Conservation (phyloP, 2,888 invertebrate genomes). For the Cephus pulcher region DNA sequence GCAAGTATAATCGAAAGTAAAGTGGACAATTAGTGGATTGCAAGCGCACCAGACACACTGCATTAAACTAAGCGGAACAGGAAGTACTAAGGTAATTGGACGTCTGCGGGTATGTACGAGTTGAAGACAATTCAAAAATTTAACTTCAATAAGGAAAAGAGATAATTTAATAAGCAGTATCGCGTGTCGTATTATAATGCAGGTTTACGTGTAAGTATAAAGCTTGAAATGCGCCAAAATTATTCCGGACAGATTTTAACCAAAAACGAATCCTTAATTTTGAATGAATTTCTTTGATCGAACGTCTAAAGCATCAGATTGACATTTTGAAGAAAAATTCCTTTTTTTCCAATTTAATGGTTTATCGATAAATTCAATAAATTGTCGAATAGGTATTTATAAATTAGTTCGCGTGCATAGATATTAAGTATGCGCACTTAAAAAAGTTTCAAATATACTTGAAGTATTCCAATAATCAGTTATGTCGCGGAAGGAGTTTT, state of each 20-base stretch:
- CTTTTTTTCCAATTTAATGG: accelerated
- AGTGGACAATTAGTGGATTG: background rate
- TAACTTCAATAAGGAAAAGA: background rate
- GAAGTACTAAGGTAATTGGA: background rate
- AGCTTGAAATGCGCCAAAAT: background rate
- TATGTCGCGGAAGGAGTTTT: background rate
- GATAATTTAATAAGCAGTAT: background rate
- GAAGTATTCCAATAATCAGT: background rate
- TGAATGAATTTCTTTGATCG: background rate
- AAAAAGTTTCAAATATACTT: background rate
- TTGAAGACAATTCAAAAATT: background rate
- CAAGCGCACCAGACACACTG: background rate
- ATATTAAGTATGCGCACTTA: background rate
- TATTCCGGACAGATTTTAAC: background rate
- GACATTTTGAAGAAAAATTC: background rate
- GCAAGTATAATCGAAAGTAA: background rate
- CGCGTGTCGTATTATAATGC: background rate
- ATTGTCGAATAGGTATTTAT: background rate
- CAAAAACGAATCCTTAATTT: background rate
- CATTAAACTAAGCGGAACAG: background rate
- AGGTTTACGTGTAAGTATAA: background rate
- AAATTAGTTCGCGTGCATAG: background rate
- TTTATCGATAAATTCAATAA: background rate
- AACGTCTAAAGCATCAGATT: background rate
- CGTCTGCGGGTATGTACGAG: background rate